Base-by-base conservation (phyloP, 2,797 vertebrate genomes). In the Schizothorax lantsangensis region DNA sequence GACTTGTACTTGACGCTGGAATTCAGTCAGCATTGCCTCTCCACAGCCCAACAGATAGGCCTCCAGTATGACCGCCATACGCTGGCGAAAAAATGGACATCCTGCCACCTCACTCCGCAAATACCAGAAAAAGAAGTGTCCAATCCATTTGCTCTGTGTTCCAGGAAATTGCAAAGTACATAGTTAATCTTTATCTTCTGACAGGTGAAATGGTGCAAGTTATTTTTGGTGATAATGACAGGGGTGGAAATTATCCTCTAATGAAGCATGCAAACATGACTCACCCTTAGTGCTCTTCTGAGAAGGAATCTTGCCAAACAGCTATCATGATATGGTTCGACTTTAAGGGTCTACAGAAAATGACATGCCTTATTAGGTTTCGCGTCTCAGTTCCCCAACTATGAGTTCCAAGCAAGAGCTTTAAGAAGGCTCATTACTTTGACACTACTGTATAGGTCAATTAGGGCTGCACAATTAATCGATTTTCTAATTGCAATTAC, bases 101-200 rank as follows among this genome's bases (percentile, higher is more conserved):
- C 93, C 93, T 2, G 92, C 92, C 52, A 96, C 94, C 88, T 96
- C 96, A 12, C 95, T 95, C 80, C 95, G 94, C n/a, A 96, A 84
- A 30, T 95, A 96, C 96, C 96, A 96, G 92, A 96, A 96, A 91
- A 96, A 95, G 92, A 94, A 96, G 88, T 96, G 96, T 36, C 96
- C 96, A 0, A 96, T 93, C 86, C 94, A 92, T 91, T 95, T 96
- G 92, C 96, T 96, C 96, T 96, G 92, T 74, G 73, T 75, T 19
- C 43, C 85, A 87, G 30, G 84, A 83, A 52, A 84, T 69, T 12
- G 36, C 17, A 23, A 23, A 84, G 36, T 3, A 33, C 12, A 49
- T 66, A 62, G 71, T 84, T 36, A 75, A 40, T 5, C 19, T 38
- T 54, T 71, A 38, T 66, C 30, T 78, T 17, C 23, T 84, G 74